Conservation (phyloP, 1,140 invertebrate genomes). For the Zaprionus camerounensis region DNA sequence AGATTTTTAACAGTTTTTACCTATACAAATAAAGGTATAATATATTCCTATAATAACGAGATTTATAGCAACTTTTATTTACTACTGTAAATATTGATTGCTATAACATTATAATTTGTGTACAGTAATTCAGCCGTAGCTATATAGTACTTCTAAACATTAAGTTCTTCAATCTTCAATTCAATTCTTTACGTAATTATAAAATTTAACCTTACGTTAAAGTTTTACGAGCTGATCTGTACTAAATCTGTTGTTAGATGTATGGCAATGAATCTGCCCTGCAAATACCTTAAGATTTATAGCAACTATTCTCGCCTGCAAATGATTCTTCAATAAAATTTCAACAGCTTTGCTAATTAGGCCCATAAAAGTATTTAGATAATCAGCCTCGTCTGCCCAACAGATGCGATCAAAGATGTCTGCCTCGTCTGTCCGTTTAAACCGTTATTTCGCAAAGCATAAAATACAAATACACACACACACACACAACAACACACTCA, state of each 20-base stretch:
- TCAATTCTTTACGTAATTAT: background rate
- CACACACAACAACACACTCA: background rate
- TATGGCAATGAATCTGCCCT: background rate
- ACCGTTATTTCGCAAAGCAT: slow-evolving; percentile 11
- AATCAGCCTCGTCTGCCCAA: background rate
- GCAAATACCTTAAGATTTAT: background rate
- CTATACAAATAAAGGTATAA: too few relatives aligned
- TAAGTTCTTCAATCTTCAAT: background rate
- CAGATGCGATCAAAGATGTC: slow-evolving; percentile 7
- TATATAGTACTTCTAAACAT: rapidly evolving
- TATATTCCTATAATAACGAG: too few relatives aligned
- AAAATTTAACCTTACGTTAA: background rate
- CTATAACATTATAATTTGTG: too few relatives aligned
- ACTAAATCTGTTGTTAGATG: background rate
- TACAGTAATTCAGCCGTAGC: too few relatives aligned
- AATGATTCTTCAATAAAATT: background rate
- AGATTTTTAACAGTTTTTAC: too few relatives aligned
- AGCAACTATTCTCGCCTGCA: background rate
- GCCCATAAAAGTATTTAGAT: slow-evolving; percentile 3
- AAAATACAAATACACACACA: background rate
- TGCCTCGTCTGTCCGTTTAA: background rate
- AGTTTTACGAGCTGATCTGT: too few relatives aligned
- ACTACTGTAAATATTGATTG: too few relatives aligned
- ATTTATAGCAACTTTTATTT: too few relatives aligned
- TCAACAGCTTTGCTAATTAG: slow-evolving; percentile 2